These are phyloP conservation scores for Dendrolimus houi DNA, from an alignment of 2,888 invertebrate species.

Conservation along the genomic window DNA sequence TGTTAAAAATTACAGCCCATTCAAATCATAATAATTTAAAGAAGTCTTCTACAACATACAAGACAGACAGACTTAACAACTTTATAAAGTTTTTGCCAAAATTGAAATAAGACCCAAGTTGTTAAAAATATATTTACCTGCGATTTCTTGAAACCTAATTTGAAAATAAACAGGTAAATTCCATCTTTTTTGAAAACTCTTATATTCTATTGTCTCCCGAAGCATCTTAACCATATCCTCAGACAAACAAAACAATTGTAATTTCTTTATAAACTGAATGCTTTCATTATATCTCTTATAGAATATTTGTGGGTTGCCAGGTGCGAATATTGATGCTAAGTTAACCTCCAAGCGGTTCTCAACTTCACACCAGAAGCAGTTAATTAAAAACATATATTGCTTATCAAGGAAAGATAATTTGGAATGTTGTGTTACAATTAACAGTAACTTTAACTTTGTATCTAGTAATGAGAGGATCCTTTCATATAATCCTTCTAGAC, in stretches of 20 bases:
- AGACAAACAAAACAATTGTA: constrained; percentile 80
- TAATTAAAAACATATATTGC: constrained; percentile 77
- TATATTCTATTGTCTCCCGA: constrained; percentile 82
- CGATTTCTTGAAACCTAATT: constrained; percentile 95
- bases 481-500: constrained; percentile 82
- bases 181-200: constrained; percentile 90
- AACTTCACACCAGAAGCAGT: constrained; percentile 92
- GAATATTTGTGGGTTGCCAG: constrained; percentile 93
- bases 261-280: constrained; percentile 82
- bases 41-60: too few relatives aligned
- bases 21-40: too few relatives aligned
- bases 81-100: too few relatives aligned
- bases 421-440: constrained; percentile 70
- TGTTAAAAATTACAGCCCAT: too few relatives aligned
- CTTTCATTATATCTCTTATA: constrained; percentile 89
- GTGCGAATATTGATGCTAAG: constrained; percentile 90
- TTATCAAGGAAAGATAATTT: constrained; percentile 55
- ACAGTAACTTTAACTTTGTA: constrained; percentile 77
- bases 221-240: constrained; percentile 77
- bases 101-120: too few relatives aligned
- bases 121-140: constrained; percentile 59
- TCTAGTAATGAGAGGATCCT: constrained; percentile 84
- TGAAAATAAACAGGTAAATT: constrained; percentile 98
- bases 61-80: too few relatives aligned
- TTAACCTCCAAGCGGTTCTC: constrained; percentile 88